A percentile compares a stretch with the other conserved stretches of the same genome.
Evolutionary conservation across 2,888 invertebrate genomes (phyloP).

Genomic region (Polydrusus cervinus): DNA sequence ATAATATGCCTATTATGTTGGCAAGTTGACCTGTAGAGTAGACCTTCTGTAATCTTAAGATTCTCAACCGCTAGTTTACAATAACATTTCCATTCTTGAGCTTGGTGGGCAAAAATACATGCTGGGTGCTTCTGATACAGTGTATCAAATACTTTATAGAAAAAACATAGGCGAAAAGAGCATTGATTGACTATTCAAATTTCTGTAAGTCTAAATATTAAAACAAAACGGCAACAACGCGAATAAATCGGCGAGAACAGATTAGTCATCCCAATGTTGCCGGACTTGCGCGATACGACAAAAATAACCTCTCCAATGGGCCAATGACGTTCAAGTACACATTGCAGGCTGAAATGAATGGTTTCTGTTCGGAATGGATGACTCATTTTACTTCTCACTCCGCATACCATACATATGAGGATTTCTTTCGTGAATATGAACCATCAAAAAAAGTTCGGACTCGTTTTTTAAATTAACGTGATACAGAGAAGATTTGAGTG

Average conservation of each 20-base stretch:
- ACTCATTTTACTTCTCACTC: slow-evolving; percentile 60
- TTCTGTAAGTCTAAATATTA: neutral
- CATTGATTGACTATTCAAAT: no score
- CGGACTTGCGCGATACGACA: slow-evolving; percentile 44
- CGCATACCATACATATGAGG: slow-evolving; percentile 46
- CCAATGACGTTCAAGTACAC: slow-evolving; percentile 57
- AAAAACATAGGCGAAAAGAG: no score
- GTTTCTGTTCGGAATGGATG: slow-evolving; percentile 61
- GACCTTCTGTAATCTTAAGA: no score
- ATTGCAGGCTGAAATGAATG: slow-evolving; percentile 67
- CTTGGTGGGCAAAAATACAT: no score
- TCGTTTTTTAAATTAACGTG: slow-evolving; percentile 38
- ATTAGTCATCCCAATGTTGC: slow-evolving; percentile 51
- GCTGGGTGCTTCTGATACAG: no score
- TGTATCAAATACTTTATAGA: no score
- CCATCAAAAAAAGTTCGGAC: slow-evolving; percentile 22
- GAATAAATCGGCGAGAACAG: slow-evolving; percentile 9
- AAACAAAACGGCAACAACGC: slow-evolving; percentile 10
- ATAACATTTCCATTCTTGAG: no score
- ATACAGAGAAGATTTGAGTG: slow-evolving; percentile 19
- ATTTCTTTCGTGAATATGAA: slow-evolving; percentile 37
- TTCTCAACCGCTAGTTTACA: no score
- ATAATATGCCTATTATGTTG: no score
- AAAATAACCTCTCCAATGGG: slow-evolving; percentile 48
- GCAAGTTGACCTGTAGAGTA: no score